These are phyloP conservation scores for Drosophila prostipennis DNA, from an alignment of 2,888 invertebrate species.

Conservation along the genomic window DNA sequence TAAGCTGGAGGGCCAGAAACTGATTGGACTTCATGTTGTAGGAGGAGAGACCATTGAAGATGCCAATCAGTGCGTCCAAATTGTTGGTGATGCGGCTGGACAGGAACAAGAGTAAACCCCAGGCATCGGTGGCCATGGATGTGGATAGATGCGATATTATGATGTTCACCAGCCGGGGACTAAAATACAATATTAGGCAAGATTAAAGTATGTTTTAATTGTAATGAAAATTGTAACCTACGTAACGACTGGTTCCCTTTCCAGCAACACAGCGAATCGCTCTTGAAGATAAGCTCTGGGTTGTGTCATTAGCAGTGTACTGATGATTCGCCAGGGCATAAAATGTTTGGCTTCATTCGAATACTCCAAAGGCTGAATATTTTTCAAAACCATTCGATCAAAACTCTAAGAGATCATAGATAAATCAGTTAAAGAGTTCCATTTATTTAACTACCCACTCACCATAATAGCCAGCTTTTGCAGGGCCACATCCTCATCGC, in stretches of 20 bases:
- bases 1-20: conserved; percentile 81
- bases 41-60: conserved; percentile 77
- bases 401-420: conserved; percentile 73
- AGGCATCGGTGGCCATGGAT: conserved; percentile 83
- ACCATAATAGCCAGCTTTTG: conserved; percentile 80
- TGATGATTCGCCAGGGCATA: conserved; percentile 83
- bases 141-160: conserved; percentile 82
- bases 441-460: conserved; percentile 4
- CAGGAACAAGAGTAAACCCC: conserved; percentile 76
- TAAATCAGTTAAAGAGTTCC: not conserved
- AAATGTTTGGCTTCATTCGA: conserved; percentile 82
- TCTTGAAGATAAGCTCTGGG: conserved; percentile 80
- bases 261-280: conserved; percentile 71
- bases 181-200: conserved; percentile 38
- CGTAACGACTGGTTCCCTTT: conserved; percentile 57
- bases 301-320: conserved; percentile 77
- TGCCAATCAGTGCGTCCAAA: conserved; percentile 80
- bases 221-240: conserved; percentile 13
- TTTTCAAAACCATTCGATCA: conserved; percentile 77
- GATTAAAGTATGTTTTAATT: not conserved
- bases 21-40: conserved; percentile 83
- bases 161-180: conserved; percentile 72
- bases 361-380: conserved; percentile 80
- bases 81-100: conserved; percentile 82
- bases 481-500: conserved; percentile 78